phyloP scores from a whole-genome alignment of 2,113 vertebrate genomes.

The Chaenogobius annularis region DNA sequence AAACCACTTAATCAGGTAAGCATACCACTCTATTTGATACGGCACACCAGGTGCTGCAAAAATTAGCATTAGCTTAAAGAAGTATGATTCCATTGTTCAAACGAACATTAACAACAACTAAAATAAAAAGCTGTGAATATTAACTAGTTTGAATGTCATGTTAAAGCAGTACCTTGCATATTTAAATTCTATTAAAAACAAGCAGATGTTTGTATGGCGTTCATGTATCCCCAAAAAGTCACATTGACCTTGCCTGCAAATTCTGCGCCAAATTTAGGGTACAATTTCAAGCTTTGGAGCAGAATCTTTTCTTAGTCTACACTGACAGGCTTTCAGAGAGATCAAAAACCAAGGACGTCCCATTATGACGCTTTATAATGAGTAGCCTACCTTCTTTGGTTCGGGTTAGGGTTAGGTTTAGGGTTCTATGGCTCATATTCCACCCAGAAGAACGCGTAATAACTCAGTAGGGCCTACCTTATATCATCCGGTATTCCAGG shows the following conservation, averaged over 20 bases:
- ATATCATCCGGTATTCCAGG: conserved; percentile 53
- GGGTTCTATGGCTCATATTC: not conserved
- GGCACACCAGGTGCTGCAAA: conserved; percentile 1
- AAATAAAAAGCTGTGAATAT: not conserved
- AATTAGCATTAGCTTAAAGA: conserved; percentile 1
- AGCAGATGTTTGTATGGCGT: not conserved
- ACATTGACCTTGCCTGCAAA: not conserved
- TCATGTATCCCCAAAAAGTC: not conserved
- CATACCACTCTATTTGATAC: conserved; percentile 30
- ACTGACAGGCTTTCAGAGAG: not conserved
- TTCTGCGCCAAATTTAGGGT: not conserved
- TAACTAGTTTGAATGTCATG: not conserved
- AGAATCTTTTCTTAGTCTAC: not conserved
- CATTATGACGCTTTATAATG: not conserved
- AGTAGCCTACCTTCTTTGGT: not conserved
- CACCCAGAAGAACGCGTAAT: not conserved
- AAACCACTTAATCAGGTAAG: conserved; percentile 46
- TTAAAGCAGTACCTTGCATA: not conserved
- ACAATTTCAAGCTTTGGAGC: not conserved
- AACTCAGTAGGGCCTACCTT: conserved; percentile 60
- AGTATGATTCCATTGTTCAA: not conserved
- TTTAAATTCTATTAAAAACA: not conserved
- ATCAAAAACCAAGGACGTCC: not conserved
- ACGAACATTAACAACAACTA: not conserved
- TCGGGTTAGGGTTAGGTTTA: not conserved